Evolutionary conservation across 2,888 invertebrate genomes (phyloP).

Genomic region (Drosophila affinis): DNA sequence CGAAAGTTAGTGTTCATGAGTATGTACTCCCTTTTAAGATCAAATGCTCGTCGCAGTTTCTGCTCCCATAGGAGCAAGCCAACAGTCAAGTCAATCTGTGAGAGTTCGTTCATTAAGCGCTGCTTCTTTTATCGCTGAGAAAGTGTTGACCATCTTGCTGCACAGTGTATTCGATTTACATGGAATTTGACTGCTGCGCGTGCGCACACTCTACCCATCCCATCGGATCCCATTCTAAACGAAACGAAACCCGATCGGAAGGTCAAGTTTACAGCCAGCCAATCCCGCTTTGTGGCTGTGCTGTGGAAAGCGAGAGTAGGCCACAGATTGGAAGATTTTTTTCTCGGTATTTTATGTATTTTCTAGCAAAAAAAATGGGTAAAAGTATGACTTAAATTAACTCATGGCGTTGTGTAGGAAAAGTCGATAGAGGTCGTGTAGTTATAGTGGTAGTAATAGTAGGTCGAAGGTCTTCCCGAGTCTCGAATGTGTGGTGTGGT

Average conservation of each 20-base stretch:
- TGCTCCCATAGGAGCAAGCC: too few relatives aligned
- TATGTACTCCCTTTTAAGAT: too few relatives aligned
- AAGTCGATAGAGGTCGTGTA: conserved; percentile 33
- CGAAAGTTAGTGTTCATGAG: too few relatives aligned
- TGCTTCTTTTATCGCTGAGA: too few relatives aligned
- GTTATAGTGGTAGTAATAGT: conserved; percentile 16
- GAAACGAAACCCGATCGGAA: not conserved
- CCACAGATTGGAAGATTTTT: not conserved
- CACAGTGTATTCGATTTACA: not conserved
- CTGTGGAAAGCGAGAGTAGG: not conserved
- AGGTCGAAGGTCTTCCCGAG: conserved; percentile 47
- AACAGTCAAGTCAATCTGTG: too few relatives aligned
- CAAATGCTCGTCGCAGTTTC: too few relatives aligned
- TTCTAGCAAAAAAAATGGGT: conserved; percentile 58
- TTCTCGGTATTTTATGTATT: conserved; percentile 45
- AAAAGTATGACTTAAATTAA: conserved; percentile 70
- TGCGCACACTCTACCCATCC: not conserved
- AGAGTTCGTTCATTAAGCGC: too few relatives aligned
- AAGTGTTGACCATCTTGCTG: not conserved
- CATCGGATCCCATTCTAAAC: too few relatives aligned
- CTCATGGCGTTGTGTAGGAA: conserved; percentile 60
- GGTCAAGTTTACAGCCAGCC: conserved; percentile 12
- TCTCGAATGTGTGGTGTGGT: conserved; percentile 12
- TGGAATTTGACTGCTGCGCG: not conserved
- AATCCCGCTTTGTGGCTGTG: too few relatives aligned